Base-by-base conservation (phyloP, 2,888 invertebrate species). In the Drosophila mercatorum region DNA sequence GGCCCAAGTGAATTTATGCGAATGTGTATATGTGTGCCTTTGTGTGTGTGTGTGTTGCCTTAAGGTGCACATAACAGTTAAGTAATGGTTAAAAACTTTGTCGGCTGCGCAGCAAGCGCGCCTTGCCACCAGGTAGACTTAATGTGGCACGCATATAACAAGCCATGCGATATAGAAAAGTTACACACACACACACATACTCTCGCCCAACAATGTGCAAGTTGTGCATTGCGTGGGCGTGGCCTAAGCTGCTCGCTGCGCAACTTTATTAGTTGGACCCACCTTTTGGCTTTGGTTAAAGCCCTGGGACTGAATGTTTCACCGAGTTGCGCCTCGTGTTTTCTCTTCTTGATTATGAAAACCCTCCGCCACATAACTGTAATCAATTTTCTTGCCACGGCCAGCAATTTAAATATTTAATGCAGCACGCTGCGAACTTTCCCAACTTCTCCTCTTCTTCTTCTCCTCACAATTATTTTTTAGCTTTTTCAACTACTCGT, bases 41-140 rank as follows among this genome's bases (percentile, higher is more conserved):
- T 58, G 17, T 36, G 34, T 61, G n/a, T 62, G 31, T 28, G 44
- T 41, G 31, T 17, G 64, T 43, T 75, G 72, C 83, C 88, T 88
- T 88, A 80, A 80, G 84, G 89, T 88, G 89, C 85, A 88, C 76
- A 88, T 86, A 86, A 88, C 88, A 83, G 83, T 88, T 86, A 86
- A 86, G 88, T 86, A 86, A 86, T 88, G 87, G 83, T 80, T 86
- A 80, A 80, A 86, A 86, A 88, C 78, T 86, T 86, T 78, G 73
- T 38, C 62, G 53, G 60, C 59, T 61, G 47, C 59, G 53, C 43
- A 52, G 59, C 68, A 47, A 41, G 52, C 59, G 58, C 68, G 68
- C 52, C 63, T 12, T 38, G 65, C 53, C 52, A 72, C 53, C 65
- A 73, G 80, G 70, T 70, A 79, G 80, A 79, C 79, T 79, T 74